Percentiles rank a stretch among this genome's conserved stretches.
Conservation (phyloP, 2,888 invertebrate genomes). For the Sicus ferrugineus region DNA sequence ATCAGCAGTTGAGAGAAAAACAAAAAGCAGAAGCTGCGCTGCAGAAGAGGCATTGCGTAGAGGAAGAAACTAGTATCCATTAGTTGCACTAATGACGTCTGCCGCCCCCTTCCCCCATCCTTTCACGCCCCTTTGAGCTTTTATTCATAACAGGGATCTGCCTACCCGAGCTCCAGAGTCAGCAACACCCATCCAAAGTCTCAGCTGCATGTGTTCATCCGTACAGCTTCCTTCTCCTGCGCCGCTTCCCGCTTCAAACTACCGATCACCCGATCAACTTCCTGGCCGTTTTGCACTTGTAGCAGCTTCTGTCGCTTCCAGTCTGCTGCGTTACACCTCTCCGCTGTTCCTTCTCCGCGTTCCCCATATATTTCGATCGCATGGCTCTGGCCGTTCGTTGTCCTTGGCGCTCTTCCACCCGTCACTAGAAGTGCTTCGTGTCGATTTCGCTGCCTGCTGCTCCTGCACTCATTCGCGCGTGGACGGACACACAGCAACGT, state of each 20-base stretch:
- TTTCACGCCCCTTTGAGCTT: background rate
- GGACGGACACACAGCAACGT: background rate
- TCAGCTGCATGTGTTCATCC: background rate
- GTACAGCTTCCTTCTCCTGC: slow-evolving; percentile 48
- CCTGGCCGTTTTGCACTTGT: slow-evolving; percentile 29
- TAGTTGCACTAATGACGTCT: slow-evolving; percentile 55
- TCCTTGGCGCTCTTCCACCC: background rate
- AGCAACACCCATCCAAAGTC: slow-evolving; percentile 5
- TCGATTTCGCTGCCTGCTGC: slow-evolving; percentile 27
- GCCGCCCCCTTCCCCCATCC: slow-evolving; percentile 47
- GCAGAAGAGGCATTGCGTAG: background rate
- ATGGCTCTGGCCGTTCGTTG: background rate
- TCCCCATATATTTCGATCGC: background rate
- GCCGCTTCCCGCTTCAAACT: slow-evolving; percentile 23
- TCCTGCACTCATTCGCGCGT: background rate
- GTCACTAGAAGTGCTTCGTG: slow-evolving; percentile 30
- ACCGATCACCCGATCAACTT: background rate
- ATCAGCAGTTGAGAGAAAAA: background rate
- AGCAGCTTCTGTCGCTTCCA: slow-evolving; percentile 33
- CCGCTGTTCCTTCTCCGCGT: background rate
- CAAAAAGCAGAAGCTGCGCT: background rate
- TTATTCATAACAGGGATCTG: background rate
- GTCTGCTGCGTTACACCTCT: slow-evolving; percentile 1
- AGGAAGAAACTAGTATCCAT: slow-evolving; percentile 58
- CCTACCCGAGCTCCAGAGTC: background rate